Base-by-base conservation (phyloP, 2,797 vertebrate genomes). In the Myoxocephalus aenaeus region DNA sequence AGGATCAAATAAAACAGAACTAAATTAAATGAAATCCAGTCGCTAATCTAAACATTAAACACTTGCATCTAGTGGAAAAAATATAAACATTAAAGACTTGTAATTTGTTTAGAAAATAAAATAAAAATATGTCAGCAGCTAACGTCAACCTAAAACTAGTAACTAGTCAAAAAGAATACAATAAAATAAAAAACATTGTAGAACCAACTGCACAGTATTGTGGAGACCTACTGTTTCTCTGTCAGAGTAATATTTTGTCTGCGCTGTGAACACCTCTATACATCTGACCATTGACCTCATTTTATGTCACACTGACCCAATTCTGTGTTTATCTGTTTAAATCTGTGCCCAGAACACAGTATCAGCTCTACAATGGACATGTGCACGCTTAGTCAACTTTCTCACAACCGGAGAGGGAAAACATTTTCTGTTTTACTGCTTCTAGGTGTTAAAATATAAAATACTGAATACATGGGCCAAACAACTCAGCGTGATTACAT, bases 281-380 rank as follows among this genome's bases (percentile, higher is more conserved):
- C 84, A 75, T 20, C 69, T 17, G 61, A 80, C 73, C 32, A 11
- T 5, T 77, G 75, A 80, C 84, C 59, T 29, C 48, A 53, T 78
- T 53, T 75, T 12, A 38, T 34, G 46, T 65, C 38, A 29, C n/a
- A 36, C 36, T 64, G 71, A 69, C 68, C 73, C 34, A 25, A 0
- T 50, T 73, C 25, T 8, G 63, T 36, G 73, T 68, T 63, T 79
- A 81, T 73, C 75, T 42, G 72, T 32, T 64, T 20, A 40, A 73
- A 50, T 62, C 36, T 65, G 68, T 63, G 86, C 44, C 74, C 65
- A 74, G 78, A 54, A 88, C 92, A 87, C 58, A 32, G 14, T 88
- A 92, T 93, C 92, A 90, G 79, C 51, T 42, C 40, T 34, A 11
- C 9, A 7, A 46, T 2, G 34, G 9, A 68, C 92, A 89, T 80